These are phyloP conservation scores for Recurvirostra avosetta DNA, from an alignment of 2,113 vertebrate genomes.

Conservation along the genomic window DNA sequence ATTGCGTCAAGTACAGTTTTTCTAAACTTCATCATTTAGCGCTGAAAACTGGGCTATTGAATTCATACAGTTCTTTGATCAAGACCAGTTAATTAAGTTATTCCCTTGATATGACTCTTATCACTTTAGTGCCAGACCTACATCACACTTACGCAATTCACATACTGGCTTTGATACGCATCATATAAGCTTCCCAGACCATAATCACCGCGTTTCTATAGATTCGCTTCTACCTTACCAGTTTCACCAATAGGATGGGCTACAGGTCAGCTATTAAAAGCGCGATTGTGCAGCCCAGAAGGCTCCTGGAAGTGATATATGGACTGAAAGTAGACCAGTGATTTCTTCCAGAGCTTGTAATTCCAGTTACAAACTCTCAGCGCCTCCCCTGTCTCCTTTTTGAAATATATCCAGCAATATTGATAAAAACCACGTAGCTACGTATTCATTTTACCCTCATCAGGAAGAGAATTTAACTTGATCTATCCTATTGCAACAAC, in stretches of 20 bases:
- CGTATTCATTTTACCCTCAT: neutral
- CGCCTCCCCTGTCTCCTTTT: neutral
- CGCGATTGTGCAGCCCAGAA: neutral
- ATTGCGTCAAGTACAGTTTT: constrained; percentile 53
- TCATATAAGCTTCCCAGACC: constrained; percentile 12
- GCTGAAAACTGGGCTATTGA: constrained; percentile 62
- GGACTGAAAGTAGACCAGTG: neutral
- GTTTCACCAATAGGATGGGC: neutral
- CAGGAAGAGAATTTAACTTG: neutral
- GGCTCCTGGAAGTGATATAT: neutral
- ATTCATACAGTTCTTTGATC: constrained; percentile 68
- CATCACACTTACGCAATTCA: constrained; percentile 26
- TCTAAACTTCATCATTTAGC: constrained; percentile 58
- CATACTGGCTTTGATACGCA: constrained; percentile 52
- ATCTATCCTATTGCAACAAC: neutral
- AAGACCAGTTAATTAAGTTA: constrained; percentile 72
- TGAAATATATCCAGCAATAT: neutral
- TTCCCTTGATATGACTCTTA: constrained; percentile 69
- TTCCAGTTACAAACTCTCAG: neutral
- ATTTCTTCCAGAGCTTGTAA: neutral
- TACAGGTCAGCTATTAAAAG: neutral
- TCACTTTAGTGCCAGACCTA: constrained; percentile 63
- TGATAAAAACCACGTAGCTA: neutral
- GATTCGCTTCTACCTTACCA: neutral
- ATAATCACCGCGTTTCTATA: neutral